Percentiles rank a stretch among this genome's conserved stretches.
These are phyloP conservation scores for Amphipyra tragopoginis DNA, from an alignment of 2,888 invertebrate species.

Conservation along the genomic window DNA sequence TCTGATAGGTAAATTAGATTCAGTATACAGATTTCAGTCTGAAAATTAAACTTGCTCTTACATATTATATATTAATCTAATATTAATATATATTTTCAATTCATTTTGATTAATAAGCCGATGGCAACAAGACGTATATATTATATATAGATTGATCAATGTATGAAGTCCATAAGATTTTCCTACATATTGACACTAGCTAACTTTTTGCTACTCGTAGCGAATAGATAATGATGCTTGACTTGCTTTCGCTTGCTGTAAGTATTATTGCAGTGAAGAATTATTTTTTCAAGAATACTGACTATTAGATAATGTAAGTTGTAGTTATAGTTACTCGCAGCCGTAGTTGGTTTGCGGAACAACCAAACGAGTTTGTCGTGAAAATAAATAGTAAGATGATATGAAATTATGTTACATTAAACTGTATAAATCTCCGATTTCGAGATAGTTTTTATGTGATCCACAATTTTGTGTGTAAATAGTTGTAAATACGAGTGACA, in stretches of 20 bases:
- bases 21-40: conserved; percentile 18
- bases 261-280: conserved; percentile 38
- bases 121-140: conserved; percentile 16
- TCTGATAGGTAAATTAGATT: no score
- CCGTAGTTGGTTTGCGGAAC: conserved; percentile 22
- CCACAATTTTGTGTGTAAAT: conserved; percentile 61
- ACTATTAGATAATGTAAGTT: conserved; percentile 40
- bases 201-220: conserved; percentile 7
- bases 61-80: not conserved
- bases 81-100: not conserved
- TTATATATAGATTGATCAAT: conserved; percentile 6
- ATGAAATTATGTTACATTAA: conserved; percentile 59
- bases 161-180: conserved; percentile 8
- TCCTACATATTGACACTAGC: conserved; percentile 9
- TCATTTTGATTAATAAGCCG: conserved; percentile 15
- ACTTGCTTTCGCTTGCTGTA: conserved; percentile 44
- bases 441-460: conserved; percentile 56
- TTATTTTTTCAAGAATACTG: conserved; percentile 37
- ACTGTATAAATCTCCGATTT: conserved; percentile 48
- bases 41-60: not conserved
- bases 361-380: conserved; percentile 52
- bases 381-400: conserved; percentile 44
- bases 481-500: conserved; percentile 70
- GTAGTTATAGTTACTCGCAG: conserved; percentile 30
- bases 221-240: conserved; percentile 16